Evolutionary conservation across 2,888 invertebrate species (phyloP), one percentile per base, ranked within the genome.

Genomic region (Agrotis ipsilon): DNA sequence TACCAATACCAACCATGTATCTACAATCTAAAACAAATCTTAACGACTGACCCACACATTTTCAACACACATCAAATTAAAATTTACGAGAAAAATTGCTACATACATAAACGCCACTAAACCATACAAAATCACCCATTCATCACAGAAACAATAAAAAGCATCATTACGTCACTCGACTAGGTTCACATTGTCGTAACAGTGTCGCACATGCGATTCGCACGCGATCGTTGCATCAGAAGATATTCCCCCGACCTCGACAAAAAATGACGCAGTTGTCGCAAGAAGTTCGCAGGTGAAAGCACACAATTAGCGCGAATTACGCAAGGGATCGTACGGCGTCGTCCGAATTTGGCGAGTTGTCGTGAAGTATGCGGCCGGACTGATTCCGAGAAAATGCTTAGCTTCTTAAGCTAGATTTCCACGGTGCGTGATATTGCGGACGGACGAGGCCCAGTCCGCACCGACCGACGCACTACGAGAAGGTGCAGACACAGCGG

Each of bases 241-340:
- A 21, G 76, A 80, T 82, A 80, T 72, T 82, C 85, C 78, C 27
- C 72, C 78, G 80, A 72, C 83, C 84, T 84, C 84, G 75, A 68
- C 68, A 85, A 84, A 84, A 84, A 84, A 82, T 89, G 86, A 89
- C 84, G 85, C 75, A 72, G 66, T 78, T 90, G 88, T 86, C 87
- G 90, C 84, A 90, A 90, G 83, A 82, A 55, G 32, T 27, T 32
- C 74, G 83, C 83, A 70, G 74, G 89, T 87, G 90, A 91, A 90
- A 89, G 90, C 87, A 84, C 68, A 86, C 87, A 90, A 91, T 91
- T 90, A 90, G 88, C 79, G 68, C 80, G 80, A 75, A 74, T 90
- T 87, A 83, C 83, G 89, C 83, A 90, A 91, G 59, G 16, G 49
- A 66, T 71, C 78, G 62, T 72, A 75, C 52, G 63, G 65, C 63